phyloP scores from a whole-genome alignment of 2,888 invertebrate genomes.

The Drosophila quasianomalipes region DNA sequence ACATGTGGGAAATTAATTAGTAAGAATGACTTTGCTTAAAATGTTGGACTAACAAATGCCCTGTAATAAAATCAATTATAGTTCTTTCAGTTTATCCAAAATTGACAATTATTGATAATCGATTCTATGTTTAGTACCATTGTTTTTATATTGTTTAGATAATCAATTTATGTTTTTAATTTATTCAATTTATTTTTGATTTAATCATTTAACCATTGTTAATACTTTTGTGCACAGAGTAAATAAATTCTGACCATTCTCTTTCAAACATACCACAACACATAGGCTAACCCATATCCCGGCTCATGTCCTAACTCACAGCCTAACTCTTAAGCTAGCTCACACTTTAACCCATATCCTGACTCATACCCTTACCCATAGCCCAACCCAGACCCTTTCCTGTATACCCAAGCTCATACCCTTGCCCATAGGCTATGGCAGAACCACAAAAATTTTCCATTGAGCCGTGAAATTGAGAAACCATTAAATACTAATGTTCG shows the following conservation, averaged over 20 bases:
- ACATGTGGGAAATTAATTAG: constrained; percentile 32
- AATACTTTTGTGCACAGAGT: not conserved
- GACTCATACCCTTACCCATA: not conserved
- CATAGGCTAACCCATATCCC: not conserved
- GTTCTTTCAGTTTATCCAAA: not conserved
- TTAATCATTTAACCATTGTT: not conserved
- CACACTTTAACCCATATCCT: not conserved
- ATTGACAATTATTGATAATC: not conserved
- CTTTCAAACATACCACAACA: not conserved
- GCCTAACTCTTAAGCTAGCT: not conserved
- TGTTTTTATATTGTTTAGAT: not conserved
- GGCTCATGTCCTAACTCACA: not conserved
- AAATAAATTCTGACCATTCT: constrained; percentile 2
- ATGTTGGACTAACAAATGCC: not conserved
- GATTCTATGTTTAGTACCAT: not conserved
- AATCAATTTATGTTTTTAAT: not conserved
- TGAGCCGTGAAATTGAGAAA: constrained; percentile 68
- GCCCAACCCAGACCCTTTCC: not conserved
- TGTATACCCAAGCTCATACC: too few species aligned
- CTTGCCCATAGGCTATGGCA: not conserved
- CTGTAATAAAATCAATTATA: not conserved
- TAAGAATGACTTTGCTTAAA: not conserved
- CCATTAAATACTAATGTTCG: constrained; percentile 52
- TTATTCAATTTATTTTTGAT: rapidly evolving
- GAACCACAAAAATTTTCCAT: constrained; percentile 1